Conservation (phyloP, 1,140 invertebrate genomes). For the Caerostris extrusa region DNA sequence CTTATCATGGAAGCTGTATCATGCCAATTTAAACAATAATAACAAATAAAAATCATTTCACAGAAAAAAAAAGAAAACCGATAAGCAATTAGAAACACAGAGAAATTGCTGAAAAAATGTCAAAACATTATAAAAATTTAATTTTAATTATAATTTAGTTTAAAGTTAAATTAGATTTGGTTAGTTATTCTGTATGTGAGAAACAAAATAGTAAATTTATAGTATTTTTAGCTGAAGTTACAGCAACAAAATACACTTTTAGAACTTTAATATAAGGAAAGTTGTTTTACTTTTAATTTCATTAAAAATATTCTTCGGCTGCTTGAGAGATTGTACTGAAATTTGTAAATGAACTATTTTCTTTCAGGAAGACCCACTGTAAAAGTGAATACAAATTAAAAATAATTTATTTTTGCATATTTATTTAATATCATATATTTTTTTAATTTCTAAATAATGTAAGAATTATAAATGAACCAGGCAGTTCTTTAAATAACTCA, state of each 20-base stretch:
- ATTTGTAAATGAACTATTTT: conserved; percentile 81
- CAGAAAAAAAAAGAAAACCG: too few species aligned
- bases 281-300: conserved; percentile 66
- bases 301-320: conserved; percentile 82
- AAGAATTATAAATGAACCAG: too few species aligned
- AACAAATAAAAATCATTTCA: too few species aligned
- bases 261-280: neutral
- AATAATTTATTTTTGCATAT: too few species aligned
- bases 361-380: conserved; percentile 85
- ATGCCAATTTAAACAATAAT: too few species aligned
- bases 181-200: neutral
- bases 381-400: neutral
- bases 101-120: too few species aligned
- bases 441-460: too few species aligned
- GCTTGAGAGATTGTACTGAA: conserved; percentile 80
- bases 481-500: too few species aligned
- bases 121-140: too few species aligned
- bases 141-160: neutral
- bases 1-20: too few species aligned
- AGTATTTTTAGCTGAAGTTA: neutral
- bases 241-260: neutral
- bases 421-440: too few species aligned
- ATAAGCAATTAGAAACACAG: too few species aligned
- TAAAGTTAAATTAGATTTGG: neutral
- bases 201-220: neutral